phyloP scores from a whole-genome alignment of 1,140 invertebrate genomes.

The Apolygus lucorum region DNA sequence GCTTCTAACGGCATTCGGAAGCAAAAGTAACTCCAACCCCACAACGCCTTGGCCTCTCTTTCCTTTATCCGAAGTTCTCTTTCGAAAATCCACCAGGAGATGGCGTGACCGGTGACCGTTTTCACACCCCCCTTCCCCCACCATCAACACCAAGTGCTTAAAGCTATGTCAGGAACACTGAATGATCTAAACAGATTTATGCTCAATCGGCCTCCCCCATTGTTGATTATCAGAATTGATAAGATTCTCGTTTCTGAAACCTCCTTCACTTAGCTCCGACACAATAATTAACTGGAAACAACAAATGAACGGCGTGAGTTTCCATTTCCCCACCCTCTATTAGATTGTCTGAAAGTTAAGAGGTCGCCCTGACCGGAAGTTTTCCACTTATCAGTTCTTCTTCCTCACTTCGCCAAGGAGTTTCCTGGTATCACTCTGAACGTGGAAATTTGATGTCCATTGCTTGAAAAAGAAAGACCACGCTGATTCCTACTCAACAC shows the following conservation, averaged over 20 bases:
- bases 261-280: neutral
- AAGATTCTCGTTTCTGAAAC: neutral
- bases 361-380: no score
- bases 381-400: no score
- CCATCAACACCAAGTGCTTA: neutral
- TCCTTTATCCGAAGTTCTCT: constrained; percentile 1
- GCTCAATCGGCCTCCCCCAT: neutral
- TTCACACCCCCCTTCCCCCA: neutral
- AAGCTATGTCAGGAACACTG: no score
- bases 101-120: constrained; percentile 11
- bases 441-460: no score
- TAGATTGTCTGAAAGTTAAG: neutral
- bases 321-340: neutral
- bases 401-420: no score
- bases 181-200: constrained; percentile 15
- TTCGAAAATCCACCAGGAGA: constrained; percentile 16
- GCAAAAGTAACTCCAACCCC: neutral
- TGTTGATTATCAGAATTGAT: neutral
- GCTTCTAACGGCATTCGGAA: constrained; percentile 1
- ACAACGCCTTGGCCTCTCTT: neutral
- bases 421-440: no score
- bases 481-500: no score
- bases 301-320: neutral
- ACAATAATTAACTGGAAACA: neutral
- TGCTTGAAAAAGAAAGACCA: no score